Percentiles rank a stretch among this genome's conserved stretches.
Conservation (phyloP, 2,888 invertebrate genomes). For the Dusona sp. region DNA sequence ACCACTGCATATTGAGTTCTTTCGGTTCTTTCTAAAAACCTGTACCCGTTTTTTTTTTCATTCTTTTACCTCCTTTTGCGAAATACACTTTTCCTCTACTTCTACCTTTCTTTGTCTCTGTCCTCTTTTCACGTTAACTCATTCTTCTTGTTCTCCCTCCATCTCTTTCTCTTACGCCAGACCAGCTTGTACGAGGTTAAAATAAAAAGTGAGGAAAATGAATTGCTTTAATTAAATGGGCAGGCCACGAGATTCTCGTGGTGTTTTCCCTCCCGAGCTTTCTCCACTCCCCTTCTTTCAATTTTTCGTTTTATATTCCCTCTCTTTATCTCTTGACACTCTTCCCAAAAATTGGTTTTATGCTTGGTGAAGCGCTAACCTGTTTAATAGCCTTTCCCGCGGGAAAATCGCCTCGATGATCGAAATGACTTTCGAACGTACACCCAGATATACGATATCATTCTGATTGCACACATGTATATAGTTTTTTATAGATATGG, state of each 20-base stretch:
- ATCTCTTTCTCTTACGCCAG: slow-evolving; percentile 11
- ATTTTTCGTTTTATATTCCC: slow-evolving; percentile 14
- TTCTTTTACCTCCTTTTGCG: slow-evolving; percentile 44
- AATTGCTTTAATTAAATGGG: slow-evolving; percentile 80
- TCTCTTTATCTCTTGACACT: slow-evolving; percentile 45
- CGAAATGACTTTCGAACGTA: slow-evolving; percentile 46
- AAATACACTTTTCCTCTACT: background rate
- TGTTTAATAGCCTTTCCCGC: slow-evolving; percentile 67
- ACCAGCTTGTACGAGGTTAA: slow-evolving; percentile 51
- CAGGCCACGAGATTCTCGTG: slow-evolving; percentile 53
- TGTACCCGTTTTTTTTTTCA: slow-evolving; percentile 37
- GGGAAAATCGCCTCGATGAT: slow-evolving; percentile 48
- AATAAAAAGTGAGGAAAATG: slow-evolving; percentile 68
- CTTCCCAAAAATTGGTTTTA: slow-evolving; percentile 78
- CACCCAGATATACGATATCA: slow-evolving; percentile 45
- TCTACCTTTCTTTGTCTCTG: slow-evolving; percentile 1
- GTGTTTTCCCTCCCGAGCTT: slow-evolving; percentile 39
- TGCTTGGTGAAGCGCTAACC: slow-evolving; percentile 79
- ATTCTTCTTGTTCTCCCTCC: slow-evolving; percentile 4
- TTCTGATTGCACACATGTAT: slow-evolving; percentile 13
- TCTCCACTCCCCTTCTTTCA: slow-evolving; percentile 23
- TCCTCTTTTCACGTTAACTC: background rate
- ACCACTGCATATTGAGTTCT: slow-evolving; percentile 45
- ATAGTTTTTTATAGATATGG: background rate
- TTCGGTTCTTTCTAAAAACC: slow-evolving; percentile 47